Evolutionary conservation across 2,113 vertebrate species (phyloP), one percentile per base, ranked within the genome.

Genomic region (human): DNA sequence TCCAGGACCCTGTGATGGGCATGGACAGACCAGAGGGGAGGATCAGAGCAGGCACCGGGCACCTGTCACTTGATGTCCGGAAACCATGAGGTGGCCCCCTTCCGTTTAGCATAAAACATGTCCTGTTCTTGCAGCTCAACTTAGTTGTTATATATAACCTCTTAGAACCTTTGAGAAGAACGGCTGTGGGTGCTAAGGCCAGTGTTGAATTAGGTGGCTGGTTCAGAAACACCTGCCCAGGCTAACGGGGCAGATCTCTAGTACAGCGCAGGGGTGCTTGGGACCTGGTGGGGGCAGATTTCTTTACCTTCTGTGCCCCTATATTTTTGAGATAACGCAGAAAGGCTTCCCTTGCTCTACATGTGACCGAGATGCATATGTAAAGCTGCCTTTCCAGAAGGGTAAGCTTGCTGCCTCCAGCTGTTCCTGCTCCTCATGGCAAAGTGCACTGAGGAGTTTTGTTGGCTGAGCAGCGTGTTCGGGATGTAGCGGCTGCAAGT

Each of bases 1-100:
- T 97, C 97, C 98, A 98, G 89, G 59, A 50, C 90, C 97, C 97
- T 97, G 95, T 98, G 98, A 97, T 45, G 43, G 96, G 97, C 98
- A 98, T 80, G 45, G 96, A 95, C 97, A 96, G 98, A 95, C 43
- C 45, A 93, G 89, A 50, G 92, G 92, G 64, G 89, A 97, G 68
- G 96, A 98, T 98, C 96, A 98, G 97, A 98, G 98, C 94, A 85
- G 25, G 92, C 79, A 10, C 84, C 20, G 6, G 93, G 45, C 45
- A 97, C 78, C 97, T 98, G 94, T 97, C 90, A n/a, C 96, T 98
- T 84, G n/a, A 0, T 96, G 96, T 68, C 85, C 57, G 1, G 97
- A 95, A 97, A 82, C 89, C 86, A 5, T 85, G 89, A 94, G 95
- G 59, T 96, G 40, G 61, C 48, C 73, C 14, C 14, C 32, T 38